Evolutionary conservation across 2,113 vertebrate species (phyloP), one percentile per base, ranked within the genome.

Genomic region (Phylloscopus trochilus): DNA sequence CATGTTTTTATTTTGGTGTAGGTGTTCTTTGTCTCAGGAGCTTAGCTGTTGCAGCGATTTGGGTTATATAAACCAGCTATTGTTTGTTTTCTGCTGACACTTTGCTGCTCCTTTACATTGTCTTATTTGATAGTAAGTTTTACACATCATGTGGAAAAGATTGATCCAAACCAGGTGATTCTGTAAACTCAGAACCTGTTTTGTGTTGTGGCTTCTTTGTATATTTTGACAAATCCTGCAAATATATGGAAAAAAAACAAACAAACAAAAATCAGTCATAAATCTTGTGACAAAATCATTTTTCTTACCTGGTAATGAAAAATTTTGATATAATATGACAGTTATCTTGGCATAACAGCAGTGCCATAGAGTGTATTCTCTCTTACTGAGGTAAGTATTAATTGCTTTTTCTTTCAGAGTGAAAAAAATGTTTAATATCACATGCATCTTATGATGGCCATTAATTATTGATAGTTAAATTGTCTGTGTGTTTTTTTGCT

Each of bases 61-160:
- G 41, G 43, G 55, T 80, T 76, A 56, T 41, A 86, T 83, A 80
- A 92, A 86, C 6, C 74, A 89, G 44, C 44, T 60, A 39, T 91
- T 90, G 69, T 97, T 87, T 84, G 33, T 92, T 89, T 94, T 89
- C 81, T 92, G 14, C 22, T 92, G 77, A 81, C 63, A 80, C 28
- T 88, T 89, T 49, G 33, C 44, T 80, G 63, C 51, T 90, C 13
- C 82, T 94, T 86, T 86, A 55, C 10, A 0, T 59, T 89, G 49
- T 67, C 89, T 83, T 74, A 79, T 87, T 77, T 89, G 58, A 77
- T 95, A 70, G 49, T 44, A 59, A 69, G 28, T 66, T 83, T 94
- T 91, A 37, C 46, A 94, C 47, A 53, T 90, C 75, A 56, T 51
- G 27, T 90, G 60, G 62, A 92, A 81, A 95, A 94, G 35, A 78